Evolutionary conservation across 1,140 invertebrate genomes (phyloP).

Genomic region (Zaprionus kolodkinae): DNA sequence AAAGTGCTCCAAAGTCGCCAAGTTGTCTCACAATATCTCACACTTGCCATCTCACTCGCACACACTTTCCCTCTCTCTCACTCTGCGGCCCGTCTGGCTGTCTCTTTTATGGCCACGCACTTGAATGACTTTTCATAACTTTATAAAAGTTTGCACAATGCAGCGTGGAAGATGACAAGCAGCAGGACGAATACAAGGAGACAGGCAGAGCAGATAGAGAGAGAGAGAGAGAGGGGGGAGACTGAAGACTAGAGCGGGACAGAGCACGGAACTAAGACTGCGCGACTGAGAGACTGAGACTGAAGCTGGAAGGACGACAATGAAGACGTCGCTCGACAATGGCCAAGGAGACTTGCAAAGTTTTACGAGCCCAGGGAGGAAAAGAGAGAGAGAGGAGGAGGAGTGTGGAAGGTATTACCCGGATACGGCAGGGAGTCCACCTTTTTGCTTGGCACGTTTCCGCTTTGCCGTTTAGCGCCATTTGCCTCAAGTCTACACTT

Average conservation of each 20-base stretch:
- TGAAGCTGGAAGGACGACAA: conserved; percentile 38
- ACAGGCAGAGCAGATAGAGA: neutral
- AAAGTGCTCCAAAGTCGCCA: conserved; percentile 78
- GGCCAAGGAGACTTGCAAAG: conserved; percentile 64
- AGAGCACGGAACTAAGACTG: neutral
- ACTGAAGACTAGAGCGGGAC: neutral
- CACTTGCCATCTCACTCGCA: conserved; percentile 17
- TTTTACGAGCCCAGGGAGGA: conserved; percentile 15
- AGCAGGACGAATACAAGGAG: conserved; percentile 3
- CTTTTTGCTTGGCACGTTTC: conserved; percentile 72
- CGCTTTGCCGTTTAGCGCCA: conserved; percentile 71
- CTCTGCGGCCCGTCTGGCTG: conserved; percentile 8
- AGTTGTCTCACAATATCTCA: conserved; percentile 44
- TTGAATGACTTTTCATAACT: conserved; percentile 82
- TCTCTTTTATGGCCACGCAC: conserved; percentile 50
- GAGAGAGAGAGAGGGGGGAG: neutral
- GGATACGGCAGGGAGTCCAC: conserved; percentile 25
- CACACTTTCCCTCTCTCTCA: neutral
- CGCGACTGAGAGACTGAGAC: conserved; percentile 9
- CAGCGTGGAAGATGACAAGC: conserved; percentile 27
- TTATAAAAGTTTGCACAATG: conserved; percentile 76
- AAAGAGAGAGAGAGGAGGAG: neutral
- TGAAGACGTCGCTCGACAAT: conserved; percentile 68
- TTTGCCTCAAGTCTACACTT: conserved; percentile 60
- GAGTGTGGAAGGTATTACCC: neutral